Conservation (phyloP, 2,888 invertebrate species). For the Euproctis similis region DNA sequence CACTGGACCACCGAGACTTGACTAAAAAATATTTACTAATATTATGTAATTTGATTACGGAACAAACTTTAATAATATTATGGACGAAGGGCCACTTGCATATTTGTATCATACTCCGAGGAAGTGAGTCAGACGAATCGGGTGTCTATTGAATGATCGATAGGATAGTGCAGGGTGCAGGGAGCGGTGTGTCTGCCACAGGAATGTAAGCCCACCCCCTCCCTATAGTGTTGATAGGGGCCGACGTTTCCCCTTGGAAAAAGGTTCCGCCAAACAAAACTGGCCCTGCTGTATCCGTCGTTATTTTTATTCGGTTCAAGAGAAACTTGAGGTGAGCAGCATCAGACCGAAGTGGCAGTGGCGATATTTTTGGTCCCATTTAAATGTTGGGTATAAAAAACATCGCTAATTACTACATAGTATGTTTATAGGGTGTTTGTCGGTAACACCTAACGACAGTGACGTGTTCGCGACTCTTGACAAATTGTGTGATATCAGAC, state of each 20-base stretch:
- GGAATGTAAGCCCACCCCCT: constrained; percentile 11
- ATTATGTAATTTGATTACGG: too few relatives aligned
- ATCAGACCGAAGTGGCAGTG: too few relatives aligned
- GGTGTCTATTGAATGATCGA: constrained; percentile 52
- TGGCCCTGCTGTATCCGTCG: constrained; percentile 23
- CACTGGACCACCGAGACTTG: too few relatives aligned
- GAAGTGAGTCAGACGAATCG: constrained; percentile 45
- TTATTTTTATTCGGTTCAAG: constrained; percentile 26
- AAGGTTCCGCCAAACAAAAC: too few relatives aligned
- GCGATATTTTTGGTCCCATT: too few relatives aligned
- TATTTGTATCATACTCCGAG: constrained; percentile 14
- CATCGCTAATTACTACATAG: too few relatives aligned
- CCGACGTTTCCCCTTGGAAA: constrained; percentile 13
- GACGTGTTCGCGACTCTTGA: constrained; percentile 28
- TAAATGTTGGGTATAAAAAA: too few relatives aligned
- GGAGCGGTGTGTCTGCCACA: constrained; percentile 41
- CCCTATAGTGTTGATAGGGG: constrained; percentile 7
- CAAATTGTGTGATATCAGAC: constrained; percentile 26
- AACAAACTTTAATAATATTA: too few relatives aligned
- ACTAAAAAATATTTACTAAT: too few relatives aligned
- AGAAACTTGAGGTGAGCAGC: too few relatives aligned
- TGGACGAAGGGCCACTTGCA: constrained; percentile 8
- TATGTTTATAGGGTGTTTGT: too few relatives aligned
- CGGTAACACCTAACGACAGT: constrained; percentile 17
- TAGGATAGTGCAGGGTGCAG: constrained; percentile 42